Conservation (phyloP, 92 coral and sea anemone genomes). For the Phenganax marumi region DNA sequence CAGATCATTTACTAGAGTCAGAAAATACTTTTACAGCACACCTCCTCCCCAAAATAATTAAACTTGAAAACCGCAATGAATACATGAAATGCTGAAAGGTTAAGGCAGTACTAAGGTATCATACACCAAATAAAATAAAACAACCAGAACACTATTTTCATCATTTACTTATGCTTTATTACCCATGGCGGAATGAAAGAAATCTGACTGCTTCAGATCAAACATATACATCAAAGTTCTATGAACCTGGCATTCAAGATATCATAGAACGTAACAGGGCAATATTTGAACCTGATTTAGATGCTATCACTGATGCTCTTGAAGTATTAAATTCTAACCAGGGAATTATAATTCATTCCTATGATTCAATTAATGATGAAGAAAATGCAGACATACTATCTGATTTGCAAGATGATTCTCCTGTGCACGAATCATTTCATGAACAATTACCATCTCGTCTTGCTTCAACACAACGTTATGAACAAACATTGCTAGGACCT, state of each 20-base stretch:
- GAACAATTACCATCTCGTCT: constrained; percentile 31
- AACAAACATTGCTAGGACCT: not conserved
- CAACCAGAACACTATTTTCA: too few species aligned
- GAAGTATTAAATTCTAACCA: constrained; percentile 12
- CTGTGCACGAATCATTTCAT: constrained; percentile 5
- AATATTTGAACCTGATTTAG: constrained; percentile 21
- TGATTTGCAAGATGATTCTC: not conserved
- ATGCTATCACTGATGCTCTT: constrained; percentile 16
- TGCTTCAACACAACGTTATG: not conserved
- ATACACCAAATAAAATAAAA: not conserved
- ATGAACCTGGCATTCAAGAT: not conserved
- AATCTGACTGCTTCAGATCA: not conserved
- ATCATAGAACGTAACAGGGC: constrained; percentile 14
- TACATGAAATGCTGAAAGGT: not conserved
- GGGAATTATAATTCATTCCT: not conserved
- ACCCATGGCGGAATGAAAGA: not conserved
- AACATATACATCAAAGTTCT: not conserved
- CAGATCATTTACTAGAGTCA: not conserved
- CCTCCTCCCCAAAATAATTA: not conserved
- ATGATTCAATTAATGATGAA: constrained; percentile 23
- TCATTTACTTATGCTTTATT: too few species aligned
- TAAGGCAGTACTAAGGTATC: not conserved
- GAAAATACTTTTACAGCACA: not conserved
- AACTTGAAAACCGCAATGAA: not conserved
- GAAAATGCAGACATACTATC: constrained; percentile 17